Conservation (phyloP, 2,113 vertebrate genomes). For the Atlantisia rogersi region DNA sequence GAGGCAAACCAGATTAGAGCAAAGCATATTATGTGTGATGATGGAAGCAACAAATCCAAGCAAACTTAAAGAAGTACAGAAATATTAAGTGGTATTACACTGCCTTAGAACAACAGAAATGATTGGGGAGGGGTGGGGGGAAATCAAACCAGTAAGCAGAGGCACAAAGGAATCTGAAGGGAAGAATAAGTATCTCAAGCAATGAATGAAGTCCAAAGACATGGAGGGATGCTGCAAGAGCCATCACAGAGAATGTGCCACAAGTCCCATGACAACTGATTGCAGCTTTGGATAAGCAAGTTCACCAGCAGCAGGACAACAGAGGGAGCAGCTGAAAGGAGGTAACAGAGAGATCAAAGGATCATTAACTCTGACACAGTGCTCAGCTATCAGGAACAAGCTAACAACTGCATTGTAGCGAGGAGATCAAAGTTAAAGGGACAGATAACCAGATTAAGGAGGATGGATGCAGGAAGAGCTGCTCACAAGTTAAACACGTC, state of each 20-base stretch:
- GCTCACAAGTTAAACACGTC: neutral
- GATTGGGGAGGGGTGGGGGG: too few relatives aligned
- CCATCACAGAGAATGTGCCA: neutral
- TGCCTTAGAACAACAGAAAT: neutral
- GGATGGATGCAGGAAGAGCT: neutral
- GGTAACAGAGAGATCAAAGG: conserved; percentile 7
- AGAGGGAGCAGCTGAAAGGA: neutral
- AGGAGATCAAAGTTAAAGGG: neutral
- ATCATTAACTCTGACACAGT: neutral
- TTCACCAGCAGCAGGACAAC: neutral
- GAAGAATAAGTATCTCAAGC: neutral
- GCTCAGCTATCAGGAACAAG: neutral
- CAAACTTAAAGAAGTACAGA: neutral
- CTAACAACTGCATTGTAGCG: neutral
- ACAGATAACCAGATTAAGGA: neutral
- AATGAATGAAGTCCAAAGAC: neutral
- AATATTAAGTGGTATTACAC: neutral
- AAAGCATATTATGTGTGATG: neutral
- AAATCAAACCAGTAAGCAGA: neutral
- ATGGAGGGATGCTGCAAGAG: neutral
- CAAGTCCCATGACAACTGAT: neutral
- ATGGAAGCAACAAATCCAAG: neutral
- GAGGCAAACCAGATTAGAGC: neutral
- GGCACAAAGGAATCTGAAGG: neutral
- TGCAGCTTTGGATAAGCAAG: neutral